Base-by-base conservation (phyloP, 2,888 invertebrate genomes). In the Tuta absoluta region DNA sequence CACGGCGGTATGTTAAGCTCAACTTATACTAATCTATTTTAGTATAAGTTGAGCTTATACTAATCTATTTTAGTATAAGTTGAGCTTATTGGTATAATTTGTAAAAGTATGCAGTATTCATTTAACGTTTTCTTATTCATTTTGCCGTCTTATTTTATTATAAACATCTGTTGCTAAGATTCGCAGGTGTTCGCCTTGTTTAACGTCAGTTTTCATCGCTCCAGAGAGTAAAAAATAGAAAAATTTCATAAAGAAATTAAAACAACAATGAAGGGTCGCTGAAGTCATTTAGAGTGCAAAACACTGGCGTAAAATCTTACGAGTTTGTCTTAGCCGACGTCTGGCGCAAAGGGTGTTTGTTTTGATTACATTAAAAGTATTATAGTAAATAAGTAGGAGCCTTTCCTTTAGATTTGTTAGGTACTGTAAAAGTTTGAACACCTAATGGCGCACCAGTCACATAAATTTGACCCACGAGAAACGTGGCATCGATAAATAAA, bases 231-330 rank as follows among this genome's bases (percentile, higher is more conserved):
- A 11, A 38, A 11, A 38, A 28, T 5, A 4, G 2, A 5, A 45
- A 11, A 49, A 23, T 53, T 53, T 53, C 51, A 23, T 24, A 53
- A 53, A 53, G 19, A 53, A 53, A 53, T 14, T 53, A 23, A 21
- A 23, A 21, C 23, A 53, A 14, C 7, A 53, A 24, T 53, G 8
- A 24, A 53, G 21, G 24, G 24, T 53, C 21, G 14, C 14, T 28
- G n/a, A 24, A 28, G 17, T 7, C 28, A 56, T 56, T 56, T 14
- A n/a, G 28, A 24, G 24, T 28, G 56, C 28, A 33, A 53, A 28
- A 56, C 14, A 24, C 56, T 14, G 28, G n/a, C 14, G 23, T 56
- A 56, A 28, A 56, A 56, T 56, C 56, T 56, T 28, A 56, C 14
- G 56, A 28, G 28, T 28, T 56, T 28, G 7, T 28, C 14, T 4